A percentile compares a stretch with the other conserved stretches of the same genome.
These are phyloP conservation scores for Ceratina calcarata DNA, from an alignment of 1,140 invertebrate species.

Conservation along the genomic window DNA sequence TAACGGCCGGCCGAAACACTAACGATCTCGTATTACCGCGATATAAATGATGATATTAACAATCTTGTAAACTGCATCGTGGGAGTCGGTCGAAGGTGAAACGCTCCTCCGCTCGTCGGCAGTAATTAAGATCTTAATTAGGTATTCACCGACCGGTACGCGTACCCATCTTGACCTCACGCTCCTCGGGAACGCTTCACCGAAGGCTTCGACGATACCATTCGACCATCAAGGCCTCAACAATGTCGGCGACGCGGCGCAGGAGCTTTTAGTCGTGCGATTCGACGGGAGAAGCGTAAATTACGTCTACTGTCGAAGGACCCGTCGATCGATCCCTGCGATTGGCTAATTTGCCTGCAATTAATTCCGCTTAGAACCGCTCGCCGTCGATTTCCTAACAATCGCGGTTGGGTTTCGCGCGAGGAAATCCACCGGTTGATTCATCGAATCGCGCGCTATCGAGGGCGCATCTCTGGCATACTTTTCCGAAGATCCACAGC, in stretches of 20 bases:
- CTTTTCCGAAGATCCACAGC: constrained; percentile 19
- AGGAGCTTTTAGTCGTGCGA: constrained; percentile 19
- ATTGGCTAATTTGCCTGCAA: constrained; percentile 27
- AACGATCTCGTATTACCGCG: constrained; percentile 64
- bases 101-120: constrained; percentile 60
- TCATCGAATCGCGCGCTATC: constrained; percentile 26
- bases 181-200: constrained; percentile 10
- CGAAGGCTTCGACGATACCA: not conserved
- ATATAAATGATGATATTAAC: constrained; percentile 74
- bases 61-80: constrained; percentile 75
- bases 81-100: constrained; percentile 76
- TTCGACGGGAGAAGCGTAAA: constrained; percentile 29
- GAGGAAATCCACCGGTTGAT: not conserved
- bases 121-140: constrained; percentile 78
- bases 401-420: constrained; percentile 8
- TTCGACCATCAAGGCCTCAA: too few species aligned
- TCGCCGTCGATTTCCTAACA: not conserved
- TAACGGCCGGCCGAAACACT: constrained; percentile 58
- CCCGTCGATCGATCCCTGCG: constrained; percentile 5
- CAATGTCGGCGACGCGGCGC: not conserved
- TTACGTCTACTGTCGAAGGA: constrained; percentile 13
- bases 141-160: constrained; percentile 70
- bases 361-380: constrained; percentile 5
- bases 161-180: constrained; percentile 50
- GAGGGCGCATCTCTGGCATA: constrained; percentile 38